Percentiles rank a stretch among this genome's conserved stretches.
Conservation (phyloP, 2,113 vertebrate species). For the Mormyrus lacerda region DNA sequence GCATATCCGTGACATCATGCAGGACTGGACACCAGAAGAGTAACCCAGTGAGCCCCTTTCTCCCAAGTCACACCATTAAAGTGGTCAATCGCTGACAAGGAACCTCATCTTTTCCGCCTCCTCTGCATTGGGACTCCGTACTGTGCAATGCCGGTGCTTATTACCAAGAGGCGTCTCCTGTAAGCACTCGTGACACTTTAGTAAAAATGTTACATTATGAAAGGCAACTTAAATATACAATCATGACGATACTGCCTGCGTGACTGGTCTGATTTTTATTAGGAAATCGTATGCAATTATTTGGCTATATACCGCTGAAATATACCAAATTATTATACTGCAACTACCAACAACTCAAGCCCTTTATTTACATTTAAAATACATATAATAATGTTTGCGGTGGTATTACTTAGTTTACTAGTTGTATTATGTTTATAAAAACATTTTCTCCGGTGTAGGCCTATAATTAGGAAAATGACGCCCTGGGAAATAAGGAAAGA, state of each 20-base stretch:
- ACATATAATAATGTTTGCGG: not conserved
- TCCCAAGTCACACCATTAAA: not conserved
- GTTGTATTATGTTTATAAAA: not conserved
- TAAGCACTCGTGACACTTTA: not conserved
- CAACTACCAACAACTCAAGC: not conserved
- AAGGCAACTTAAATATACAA: not conserved
- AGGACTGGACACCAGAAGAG: not conserved
- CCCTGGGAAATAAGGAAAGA: not conserved
- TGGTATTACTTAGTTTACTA: not conserved
- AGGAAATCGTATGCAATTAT: too few species aligned
- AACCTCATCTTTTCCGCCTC: not conserved
- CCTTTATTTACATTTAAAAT: not conserved
- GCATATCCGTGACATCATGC: not conserved
- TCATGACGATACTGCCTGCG: not conserved
- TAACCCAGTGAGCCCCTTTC: not conserved
- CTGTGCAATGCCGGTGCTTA: not conserved
- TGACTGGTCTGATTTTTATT: not conserved
- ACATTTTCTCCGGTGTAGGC: not conserved
- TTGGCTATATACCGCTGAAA: too few species aligned
- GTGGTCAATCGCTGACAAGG: not conserved
- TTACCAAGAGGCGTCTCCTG: not conserved
- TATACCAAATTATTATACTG: not conserved
- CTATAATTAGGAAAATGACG: not conserved
- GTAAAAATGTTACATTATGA: not conserved
- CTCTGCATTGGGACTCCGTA: too few species aligned